Evolutionary conservation across 1,140 invertebrate genomes (phyloP), one percentile per base, ranked within the genome.

Genomic region (Nixonia krombeini): DNA sequence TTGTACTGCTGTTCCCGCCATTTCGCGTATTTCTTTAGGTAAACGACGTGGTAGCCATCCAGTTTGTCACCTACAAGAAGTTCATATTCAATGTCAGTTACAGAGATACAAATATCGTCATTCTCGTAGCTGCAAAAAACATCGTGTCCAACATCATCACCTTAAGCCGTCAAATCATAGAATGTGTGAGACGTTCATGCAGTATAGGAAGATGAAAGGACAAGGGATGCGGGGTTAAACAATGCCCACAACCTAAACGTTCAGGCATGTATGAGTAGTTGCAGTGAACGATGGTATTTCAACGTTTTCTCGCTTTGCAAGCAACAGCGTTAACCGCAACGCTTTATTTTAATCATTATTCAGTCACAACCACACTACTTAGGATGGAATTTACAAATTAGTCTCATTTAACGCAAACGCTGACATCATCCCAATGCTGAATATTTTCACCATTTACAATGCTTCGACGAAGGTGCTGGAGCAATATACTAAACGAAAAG

Each of bases 21-120:
- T 65, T 56, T 72, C 29, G 44, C 35, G 40, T 64, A 52, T 40
- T 72, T 73, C 18, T 69, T 70, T 1, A 51, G 28, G 17, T 50
- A 63, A 3, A 46, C 51, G 23, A 42, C 12, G 35, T 50, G 57
- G 44, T 53, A 71, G 13, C 45, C 53, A 26, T 56, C 65, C 52
- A 57, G 31, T 33, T 74, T 75, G 25, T 31, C 51, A 74, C 74
- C 82, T 84, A 79, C 38, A 83, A 84, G 80, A 47, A 82, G 37
- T 12, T 64, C 59, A 61, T 59, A 62, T 10, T 16, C 35, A 58
- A 25, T 37, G 41, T 80, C 56, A 79, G 62, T 47, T 40, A 40
- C 9, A 6, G 16, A 4, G 13, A 17, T 5, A 26, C 16, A 35
- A 49, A 25, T 5, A 12, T 18, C 8, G 9, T 31, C 10, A 9